These are phyloP conservation scores for Pasiphila rectangulata DNA, from an alignment of 2,888 invertebrate genomes.

Conservation along the genomic window DNA sequence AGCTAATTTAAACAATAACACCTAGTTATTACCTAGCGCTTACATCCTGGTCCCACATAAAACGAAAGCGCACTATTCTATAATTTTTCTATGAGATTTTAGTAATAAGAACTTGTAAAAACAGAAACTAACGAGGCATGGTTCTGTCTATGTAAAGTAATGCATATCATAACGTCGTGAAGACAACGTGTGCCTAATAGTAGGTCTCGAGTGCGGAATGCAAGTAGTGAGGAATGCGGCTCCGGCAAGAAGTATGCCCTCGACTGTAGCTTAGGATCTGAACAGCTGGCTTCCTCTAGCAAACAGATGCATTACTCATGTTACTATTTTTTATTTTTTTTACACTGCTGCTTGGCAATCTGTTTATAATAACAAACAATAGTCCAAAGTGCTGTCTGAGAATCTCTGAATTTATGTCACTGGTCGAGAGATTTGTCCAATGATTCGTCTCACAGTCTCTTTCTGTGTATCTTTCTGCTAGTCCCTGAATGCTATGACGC, in stretches of 20 bases:
- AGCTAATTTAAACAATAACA: background rate
- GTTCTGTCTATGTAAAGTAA: slow-evolving; percentile 3
- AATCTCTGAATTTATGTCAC: too few relatives aligned
- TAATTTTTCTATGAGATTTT: background rate
- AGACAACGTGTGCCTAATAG: slow-evolving; percentile 38
- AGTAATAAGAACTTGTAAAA: background rate
- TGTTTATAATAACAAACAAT: background rate
- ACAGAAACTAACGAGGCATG: slow-evolving; percentile 1
- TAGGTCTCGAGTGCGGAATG: slow-evolving; percentile 55
- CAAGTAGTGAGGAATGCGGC: slow-evolving; percentile 64
- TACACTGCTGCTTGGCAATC: too few relatives aligned
- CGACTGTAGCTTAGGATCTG: slow-evolving; percentile 23
- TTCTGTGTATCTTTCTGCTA: too few relatives aligned
- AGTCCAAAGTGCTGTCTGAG: too few relatives aligned
- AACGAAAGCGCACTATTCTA: slow-evolving; percentile 1
- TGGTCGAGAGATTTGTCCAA: too few relatives aligned
- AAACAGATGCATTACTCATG: too few relatives aligned
- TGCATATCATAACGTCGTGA: slow-evolving; percentile 19
- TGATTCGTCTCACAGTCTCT: too few relatives aligned
- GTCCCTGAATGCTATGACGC: too few relatives aligned
- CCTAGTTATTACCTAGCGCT: background rate
- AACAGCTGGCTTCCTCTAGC: slow-evolving; percentile 14
- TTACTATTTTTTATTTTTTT: too few relatives aligned
- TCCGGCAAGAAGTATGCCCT: slow-evolving; percentile 58
- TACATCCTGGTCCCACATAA: background rate